A percentile compares a stretch with the other conserved stretches of the same genome.
Conservation (phyloP, 2,113 vertebrate species). For the Otis tarda region DNA sequence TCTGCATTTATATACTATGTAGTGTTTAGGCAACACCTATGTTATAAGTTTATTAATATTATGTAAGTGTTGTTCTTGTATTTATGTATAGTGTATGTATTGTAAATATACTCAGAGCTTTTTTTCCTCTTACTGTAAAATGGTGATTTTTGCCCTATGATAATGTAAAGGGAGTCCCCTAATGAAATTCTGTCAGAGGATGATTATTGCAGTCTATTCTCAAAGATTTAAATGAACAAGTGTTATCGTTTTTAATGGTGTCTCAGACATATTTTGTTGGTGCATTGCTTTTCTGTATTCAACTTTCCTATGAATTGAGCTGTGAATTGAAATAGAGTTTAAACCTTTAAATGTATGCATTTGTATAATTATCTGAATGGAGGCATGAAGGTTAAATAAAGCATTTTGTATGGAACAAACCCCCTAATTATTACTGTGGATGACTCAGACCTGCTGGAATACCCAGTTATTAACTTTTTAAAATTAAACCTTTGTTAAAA, state of each 20-base stretch:
- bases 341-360: constrained; percentile 98
- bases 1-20: constrained; percentile 88
- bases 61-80: constrained; percentile 99
- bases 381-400: constrained; percentile 99
- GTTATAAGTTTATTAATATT: constrained; percentile 97
- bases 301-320: constrained; percentile 98
- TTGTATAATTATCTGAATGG: constrained; percentile 99
- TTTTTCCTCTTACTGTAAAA: constrained; percentile 92
- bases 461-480: constrained; percentile 66
- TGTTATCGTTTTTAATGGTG: constrained; percentile 90
- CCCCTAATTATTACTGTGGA: constrained; percentile 73
- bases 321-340: constrained; percentile 99
- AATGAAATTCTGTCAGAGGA: constrained; percentile 88
- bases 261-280: constrained; percentile 96
- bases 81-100: constrained; percentile 99
- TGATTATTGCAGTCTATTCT: constrained; percentile 89
- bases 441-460: constrained; percentile 72
- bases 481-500: constrained; percentile 74
- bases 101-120: constrained; percentile 99
- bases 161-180: constrained; percentile 90
- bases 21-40: constrained; percentile 91
- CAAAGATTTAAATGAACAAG: constrained; percentile 89
- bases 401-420: constrained; percentile 98
- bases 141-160: constrained; percentile 89
- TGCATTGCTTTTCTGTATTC: constrained; percentile 96